Base-by-base conservation (phyloP, 2,888 invertebrate species). In the Mesoligia furuncula region DNA sequence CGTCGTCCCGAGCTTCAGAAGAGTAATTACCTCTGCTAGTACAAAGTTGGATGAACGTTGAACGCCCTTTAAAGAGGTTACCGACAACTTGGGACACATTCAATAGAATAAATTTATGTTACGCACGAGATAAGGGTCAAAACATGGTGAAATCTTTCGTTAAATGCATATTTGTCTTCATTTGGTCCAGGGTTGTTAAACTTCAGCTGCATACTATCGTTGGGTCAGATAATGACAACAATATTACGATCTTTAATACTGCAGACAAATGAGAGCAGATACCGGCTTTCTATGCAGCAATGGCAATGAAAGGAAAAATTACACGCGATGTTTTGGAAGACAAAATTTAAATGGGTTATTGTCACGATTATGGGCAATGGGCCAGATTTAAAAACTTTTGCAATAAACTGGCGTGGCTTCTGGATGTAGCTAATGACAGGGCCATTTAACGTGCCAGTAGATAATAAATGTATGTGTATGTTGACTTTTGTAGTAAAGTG, bases 11-110 rank as follows among this genome's bases (percentile, higher is more conserved):
- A 73, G 45, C 66, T 73, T 80, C 39, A 66, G 84, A 77, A 79
- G 78, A 77, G 75, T 85, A 78, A 80, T 79, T 85, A 83, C 83
- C 73, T 81, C 42, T 48, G 71, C 72, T 83, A 81, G 69, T 75
- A 75, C 71, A 85, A 81, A 86, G 80, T 83, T 83, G 76, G 78
- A 80, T 81, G 85, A 85, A 85, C 82, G 84, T 85, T 87, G 83
- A 85, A 88, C 57, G 85, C 84, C 84, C 80, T 84, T 85, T 83
- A 88, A 84, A 77, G 85, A 88, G 90, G 88, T 90, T 88, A 87
- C 84, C 81, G 87, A 87, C 88, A 81, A 76, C 83, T 73, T 68
- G 77, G 84, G 81, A 77, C 73, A 84, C 51, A 69, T 75, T 73
- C 74, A 79, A 85, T 85, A 79, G 79, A 82, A 84, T 80, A 84